Conservation (phyloP, 2,888 invertebrate species). For the Luperina testacea region DNA sequence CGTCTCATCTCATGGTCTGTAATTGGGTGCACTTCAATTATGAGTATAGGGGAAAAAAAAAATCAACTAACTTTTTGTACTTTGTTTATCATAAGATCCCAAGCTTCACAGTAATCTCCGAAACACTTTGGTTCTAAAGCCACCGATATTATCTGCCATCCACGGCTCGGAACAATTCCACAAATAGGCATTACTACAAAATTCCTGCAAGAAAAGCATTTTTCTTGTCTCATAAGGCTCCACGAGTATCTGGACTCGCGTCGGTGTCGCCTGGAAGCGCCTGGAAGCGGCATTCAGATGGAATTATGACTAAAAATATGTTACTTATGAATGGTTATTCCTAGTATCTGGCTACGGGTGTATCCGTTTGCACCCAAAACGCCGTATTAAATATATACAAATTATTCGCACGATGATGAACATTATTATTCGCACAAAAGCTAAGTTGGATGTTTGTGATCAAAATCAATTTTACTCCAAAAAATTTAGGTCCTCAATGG, state of each 20-base stretch:
- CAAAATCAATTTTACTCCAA: not conserved
- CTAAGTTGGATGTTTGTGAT: not conserved
- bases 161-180: constrained; percentile 82
- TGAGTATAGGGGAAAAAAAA: not conserved
- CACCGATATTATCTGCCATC: constrained; percentile 87
- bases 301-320: not conserved
- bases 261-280: no score
- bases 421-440: not conserved
- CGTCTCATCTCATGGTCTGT: not conserved
- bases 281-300: not conserved
- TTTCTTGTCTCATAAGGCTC: not conserved
- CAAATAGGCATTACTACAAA: constrained; percentile 86
- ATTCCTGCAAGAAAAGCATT: constrained; percentile 72
- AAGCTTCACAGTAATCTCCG: constrained; percentile 85
- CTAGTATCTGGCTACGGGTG: not conserved
- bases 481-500: not conserved
- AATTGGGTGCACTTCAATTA: not conserved
- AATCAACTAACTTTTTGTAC: constrained; percentile 77
- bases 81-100: constrained; percentile 84
- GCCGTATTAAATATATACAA: not conserved
- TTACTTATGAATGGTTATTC: not conserved
- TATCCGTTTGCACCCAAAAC: not conserved
- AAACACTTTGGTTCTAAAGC: constrained; percentile 83
- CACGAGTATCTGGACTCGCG: not conserved
- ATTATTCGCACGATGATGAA: no score